phyloP scores from a whole-genome alignment of 2,888 invertebrate genomes.

The Mesoligia furuncula region DNA sequence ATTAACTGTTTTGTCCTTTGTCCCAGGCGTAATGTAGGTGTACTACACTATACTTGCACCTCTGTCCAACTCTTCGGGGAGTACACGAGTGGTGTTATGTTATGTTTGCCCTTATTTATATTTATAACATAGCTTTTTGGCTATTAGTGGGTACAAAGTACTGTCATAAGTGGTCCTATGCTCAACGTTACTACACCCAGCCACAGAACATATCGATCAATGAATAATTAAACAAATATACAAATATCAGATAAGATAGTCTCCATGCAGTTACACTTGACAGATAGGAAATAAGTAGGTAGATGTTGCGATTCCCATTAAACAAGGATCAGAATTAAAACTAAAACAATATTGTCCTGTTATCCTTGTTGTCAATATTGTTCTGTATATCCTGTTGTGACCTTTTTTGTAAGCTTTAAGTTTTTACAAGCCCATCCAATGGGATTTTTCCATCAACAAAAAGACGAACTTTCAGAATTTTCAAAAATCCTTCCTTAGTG shows the following conservation, averaged over 20 bases:
- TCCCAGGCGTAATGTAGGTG: neutral
- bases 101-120: too few relatives aligned
- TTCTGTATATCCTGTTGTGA: neutral
- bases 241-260: constrained; percentile 8
- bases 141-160: neutral
- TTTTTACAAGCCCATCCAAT: neutral
- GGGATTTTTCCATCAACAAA: neutral
- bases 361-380: too few relatives aligned
- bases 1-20: constrained; percentile 3
- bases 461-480: neutral
- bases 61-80: too few relatives aligned
- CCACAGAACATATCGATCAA: constrained; percentile 1
- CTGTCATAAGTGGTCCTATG: too few relatives aligned
- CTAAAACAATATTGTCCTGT: constrained; percentile 1
- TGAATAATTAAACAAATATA: constrained; percentile 10
- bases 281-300: neutral
- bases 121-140: neutral
- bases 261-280: neutral
- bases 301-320: too few relatives aligned
- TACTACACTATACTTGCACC: too few relatives aligned
- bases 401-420: neutral
- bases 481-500: neutral
- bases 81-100: too few relatives aligned
- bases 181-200: too few relatives aligned
- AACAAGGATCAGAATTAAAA: neutral